Base-by-base conservation (phyloP, 2,888 invertebrate species). In the Eurois occulta region DNA sequence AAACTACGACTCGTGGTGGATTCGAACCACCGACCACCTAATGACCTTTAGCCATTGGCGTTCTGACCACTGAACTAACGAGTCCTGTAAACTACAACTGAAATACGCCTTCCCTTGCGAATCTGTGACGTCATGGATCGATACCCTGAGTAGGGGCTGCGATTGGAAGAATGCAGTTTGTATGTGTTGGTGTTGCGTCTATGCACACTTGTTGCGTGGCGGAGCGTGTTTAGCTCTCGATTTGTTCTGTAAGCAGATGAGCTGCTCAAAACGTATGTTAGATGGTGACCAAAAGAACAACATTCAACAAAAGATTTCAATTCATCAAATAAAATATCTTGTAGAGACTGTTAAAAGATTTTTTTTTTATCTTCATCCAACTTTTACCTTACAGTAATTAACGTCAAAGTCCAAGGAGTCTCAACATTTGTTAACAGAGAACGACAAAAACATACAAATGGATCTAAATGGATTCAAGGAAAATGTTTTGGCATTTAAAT, bases 401-500 rank as follows among this genome's bases (percentile, higher is more conserved):
- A 35, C 11, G 21, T 35, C 35, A 24, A 60, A 62, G 21, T 21
- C 5, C 11, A 62, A 21, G 6, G 13, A 68, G 38, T 3, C 16
- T 18, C 8, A 24, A n/a, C 18, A 72, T 21, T 58, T 58, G 41
- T 41, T 60, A 11, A 73, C 38, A 18, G 11, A 11, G 6, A 24
- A 73, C 24, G 41, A 24, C 11, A 18, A 66, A 75, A 76, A 43
- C 13, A 58, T 5, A 38, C 38, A 62, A 35, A 62, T 62, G 24
- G 5, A 35, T 21, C 7, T 70, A 21, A 65, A 69, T 43, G 13
- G 32, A 65, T 66, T 80, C 64, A 65, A 18, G 35, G 8, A 66
- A 70, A 70, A 65, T 48, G 68, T 68, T 74, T 38, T 18, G 38
- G 16, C 65, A 70, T 81, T 81, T 60, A 70, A 81, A 66, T 52